A percentile compares a stretch with the other conserved stretches of the same genome.
Evolutionary conservation across 2,797 vertebrate genomes (phyloP).

Genomic region (Tapirus indicus): DNA sequence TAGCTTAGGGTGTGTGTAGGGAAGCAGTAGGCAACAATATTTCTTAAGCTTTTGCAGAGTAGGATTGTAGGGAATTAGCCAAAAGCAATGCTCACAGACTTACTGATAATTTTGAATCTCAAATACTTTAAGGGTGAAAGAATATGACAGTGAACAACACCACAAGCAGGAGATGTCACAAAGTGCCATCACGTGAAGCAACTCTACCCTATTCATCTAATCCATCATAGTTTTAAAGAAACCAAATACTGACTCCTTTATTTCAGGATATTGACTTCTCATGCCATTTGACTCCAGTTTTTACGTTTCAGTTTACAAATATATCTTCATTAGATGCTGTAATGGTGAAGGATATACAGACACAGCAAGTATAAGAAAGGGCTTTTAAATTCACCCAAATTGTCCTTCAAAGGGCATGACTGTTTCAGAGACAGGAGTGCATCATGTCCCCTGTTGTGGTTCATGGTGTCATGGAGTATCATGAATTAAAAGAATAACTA

Average conservation of each 20-base stretch:
- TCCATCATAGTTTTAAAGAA: not conserved
- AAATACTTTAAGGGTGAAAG: not conserved
- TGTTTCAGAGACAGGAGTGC: not conserved
- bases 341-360: not conserved
- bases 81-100: not conserved
- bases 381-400: not conserved
- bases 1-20: not conserved
- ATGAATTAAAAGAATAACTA: not conserved
- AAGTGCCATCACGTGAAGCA: not conserved
- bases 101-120: not conserved
- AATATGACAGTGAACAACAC: not conserved
- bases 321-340: not conserved
- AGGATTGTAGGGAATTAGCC: not conserved
- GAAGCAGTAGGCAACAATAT: not conserved
- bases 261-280: not conserved
- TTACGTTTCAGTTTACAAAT: not conserved
- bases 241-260: not conserved
- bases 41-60: constrained; percentile 2
- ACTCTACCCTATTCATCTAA: not conserved
- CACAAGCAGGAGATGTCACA: not conserved
- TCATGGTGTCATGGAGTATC: not conserved
- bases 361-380: not conserved
- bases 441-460: not conserved
- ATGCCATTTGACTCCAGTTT: not conserved
- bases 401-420: not conserved